Conservation (phyloP, 2,797 vertebrate species). For the Sciaenops ocellatus region DNA sequence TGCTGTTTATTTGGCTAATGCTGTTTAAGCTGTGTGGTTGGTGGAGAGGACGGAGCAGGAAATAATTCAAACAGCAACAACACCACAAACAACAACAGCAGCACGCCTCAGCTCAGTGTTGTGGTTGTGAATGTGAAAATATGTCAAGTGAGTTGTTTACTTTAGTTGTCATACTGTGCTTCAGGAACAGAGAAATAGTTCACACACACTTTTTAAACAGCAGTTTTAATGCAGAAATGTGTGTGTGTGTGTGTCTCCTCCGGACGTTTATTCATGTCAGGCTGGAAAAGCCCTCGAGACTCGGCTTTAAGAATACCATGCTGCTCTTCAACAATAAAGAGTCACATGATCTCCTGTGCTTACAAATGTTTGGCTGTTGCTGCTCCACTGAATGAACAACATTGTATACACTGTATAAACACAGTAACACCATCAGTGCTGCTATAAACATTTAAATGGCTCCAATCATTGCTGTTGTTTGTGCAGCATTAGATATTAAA, state of each 20-base stretch:
- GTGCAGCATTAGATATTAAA: neutral
- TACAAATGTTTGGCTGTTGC: neutral
- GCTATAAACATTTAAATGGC: neutral
- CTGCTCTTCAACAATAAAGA: slow-evolving; percentile 1
- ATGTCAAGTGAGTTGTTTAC: slow-evolving; percentile 3
- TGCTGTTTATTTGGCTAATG: neutral
- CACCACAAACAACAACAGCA: neutral
- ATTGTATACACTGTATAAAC: neutral
- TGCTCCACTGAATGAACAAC: neutral
- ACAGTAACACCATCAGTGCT: too few relatives aligned
- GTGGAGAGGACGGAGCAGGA: neutral
- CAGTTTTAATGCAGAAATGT: neutral
- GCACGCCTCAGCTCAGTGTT: neutral
- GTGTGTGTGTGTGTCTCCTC: slow-evolving; percentile 13
- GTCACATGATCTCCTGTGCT: neutral
- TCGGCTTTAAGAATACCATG: neutral
- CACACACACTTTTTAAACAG: neutral
- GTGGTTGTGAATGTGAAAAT: slow-evolving; percentile 18
- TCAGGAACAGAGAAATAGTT: neutral
- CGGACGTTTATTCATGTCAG: neutral
- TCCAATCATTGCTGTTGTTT: neutral
- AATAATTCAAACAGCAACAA: neutral
- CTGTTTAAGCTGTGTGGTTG: neutral
- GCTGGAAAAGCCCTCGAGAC: neutral
- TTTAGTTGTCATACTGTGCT: slow-evolving; percentile 18